Evolutionary conservation across 2,797 vertebrate genomes (phyloP).

Genomic region (Limosa lapponica): DNA sequence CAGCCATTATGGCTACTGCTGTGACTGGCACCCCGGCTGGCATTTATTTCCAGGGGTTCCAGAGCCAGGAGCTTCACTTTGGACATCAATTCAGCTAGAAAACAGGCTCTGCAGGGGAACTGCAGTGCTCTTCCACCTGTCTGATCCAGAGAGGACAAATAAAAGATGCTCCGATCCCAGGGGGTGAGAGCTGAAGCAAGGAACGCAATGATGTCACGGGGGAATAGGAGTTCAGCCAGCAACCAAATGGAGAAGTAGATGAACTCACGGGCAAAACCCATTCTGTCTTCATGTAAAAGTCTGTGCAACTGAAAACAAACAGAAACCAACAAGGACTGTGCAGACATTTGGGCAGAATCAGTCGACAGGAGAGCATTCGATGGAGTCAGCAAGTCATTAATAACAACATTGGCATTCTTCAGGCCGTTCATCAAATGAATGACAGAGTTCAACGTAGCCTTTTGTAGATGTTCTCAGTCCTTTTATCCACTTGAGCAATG

Average conservation of each 20-base stretch:
- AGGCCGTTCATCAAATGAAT: neutral
- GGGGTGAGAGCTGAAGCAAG: neutral
- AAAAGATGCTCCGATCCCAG: neutral
- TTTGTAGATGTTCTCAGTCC: neutral
- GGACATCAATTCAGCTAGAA: neutral
- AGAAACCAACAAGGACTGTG: neutral
- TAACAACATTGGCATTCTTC: neutral
- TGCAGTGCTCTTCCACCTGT: neutral
- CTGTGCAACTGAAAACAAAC: neutral
- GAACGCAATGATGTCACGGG: neutral
- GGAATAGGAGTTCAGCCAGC: neutral
- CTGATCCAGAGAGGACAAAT: neutral
- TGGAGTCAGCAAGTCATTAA: neutral
- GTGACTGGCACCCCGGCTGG: neutral
- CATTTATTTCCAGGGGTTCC: neutral
- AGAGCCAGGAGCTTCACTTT: neutral
- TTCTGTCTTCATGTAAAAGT: neutral
- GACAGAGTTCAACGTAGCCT: neutral
- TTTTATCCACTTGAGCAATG: neutral
- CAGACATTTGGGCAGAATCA: neutral
- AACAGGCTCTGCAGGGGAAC: neutral
- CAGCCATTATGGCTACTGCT: neutral
- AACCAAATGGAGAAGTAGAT: neutral
- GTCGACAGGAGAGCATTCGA: neutral
- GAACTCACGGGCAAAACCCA: neutral